phyloP scores from a whole-genome alignment of 2,113 vertebrate species.

The Grammomys dolichurus region DNA sequence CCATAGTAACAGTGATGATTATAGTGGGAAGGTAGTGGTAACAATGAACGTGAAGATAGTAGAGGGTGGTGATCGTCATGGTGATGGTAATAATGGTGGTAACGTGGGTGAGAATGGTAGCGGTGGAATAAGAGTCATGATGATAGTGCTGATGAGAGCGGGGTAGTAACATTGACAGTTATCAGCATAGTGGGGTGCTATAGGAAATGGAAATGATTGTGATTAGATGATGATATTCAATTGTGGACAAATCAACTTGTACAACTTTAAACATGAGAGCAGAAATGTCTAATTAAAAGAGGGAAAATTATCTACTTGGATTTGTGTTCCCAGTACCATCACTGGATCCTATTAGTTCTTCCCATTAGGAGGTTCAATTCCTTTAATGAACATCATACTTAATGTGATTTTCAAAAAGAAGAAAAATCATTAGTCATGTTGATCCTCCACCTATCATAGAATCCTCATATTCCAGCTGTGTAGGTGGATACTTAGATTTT shows the following conservation, averaged over 20 bases:
- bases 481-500: too few relatives aligned
- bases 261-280: not conserved
- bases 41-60: not conserved
- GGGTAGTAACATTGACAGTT: not conserved
- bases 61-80: not conserved
- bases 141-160: accelerated
- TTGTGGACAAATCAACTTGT: not conserved
- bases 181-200: accelerated
- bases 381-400: not conserved
- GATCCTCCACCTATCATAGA: not conserved
- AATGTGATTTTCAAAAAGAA: not conserved
- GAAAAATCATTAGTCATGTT: not conserved
- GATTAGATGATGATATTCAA: not conserved
- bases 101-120: too few relatives aligned
- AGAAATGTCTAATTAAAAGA: not conserved
- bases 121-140: not conserved
- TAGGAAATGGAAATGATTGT: not conserved
- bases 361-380: not conserved
- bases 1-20: too few relatives aligned
- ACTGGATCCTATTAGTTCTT: not conserved
- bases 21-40: not conserved
- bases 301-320: not conserved
- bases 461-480: not conserved
- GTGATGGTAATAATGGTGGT: not conserved
- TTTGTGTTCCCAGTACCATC: not conserved